Evolutionary conservation across 2,113 vertebrate genomes (phyloP), one percentile per base, ranked within the genome.

Genomic region (Campylorhamphus procurvoides): DNA sequence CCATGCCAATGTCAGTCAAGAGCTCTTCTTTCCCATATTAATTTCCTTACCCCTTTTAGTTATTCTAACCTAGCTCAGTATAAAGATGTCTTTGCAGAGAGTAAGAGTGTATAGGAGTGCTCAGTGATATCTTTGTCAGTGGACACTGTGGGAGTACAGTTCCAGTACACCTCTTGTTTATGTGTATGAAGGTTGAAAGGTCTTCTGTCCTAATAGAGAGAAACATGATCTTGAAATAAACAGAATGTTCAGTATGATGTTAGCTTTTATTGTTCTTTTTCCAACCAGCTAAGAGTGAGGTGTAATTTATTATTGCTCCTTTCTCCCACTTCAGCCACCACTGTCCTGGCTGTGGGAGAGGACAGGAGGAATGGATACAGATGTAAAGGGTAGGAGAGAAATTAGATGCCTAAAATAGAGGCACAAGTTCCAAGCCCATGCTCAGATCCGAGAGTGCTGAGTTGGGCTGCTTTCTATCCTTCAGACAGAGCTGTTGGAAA

Each of bases 101-200:
- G n/a, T 10, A 66, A 76, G 0, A 2, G 18, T 27, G 12, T 37
- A 63, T 18, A 53, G 49, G 28, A 47, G 12, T 22, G 37, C 31
- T 81, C 35, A 44, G 29, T n/a, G 23, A 39, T 49, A 31, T 62
- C n/a, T 75, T 56, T 72, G 37, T 64, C 22, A 55, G 55, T 42
- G 29, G 20, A n/a, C 0, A 0, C 16, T 71, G 18, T 42, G 25
- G 52, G n/a, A 9, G 8, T 37, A 2, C 27, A 31, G 37, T 80
- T 88, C 47, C 56, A 63, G 62, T 29, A 89, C 66, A 82, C 15
- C 17, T 78, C 25, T 46, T 16, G 7, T 74, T 68, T 82, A n/a
- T 27, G 22, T 1, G 1, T 59, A 15, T 39, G 39, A 84, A 69
- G 7, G 18, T 31, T 73, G 28, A 76, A 90, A 75, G 6, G 10